These are phyloP conservation scores for Anoplolepis gracilipes DNA, from an alignment of 1,140 invertebrate genomes.

Conservation along the genomic window DNA sequence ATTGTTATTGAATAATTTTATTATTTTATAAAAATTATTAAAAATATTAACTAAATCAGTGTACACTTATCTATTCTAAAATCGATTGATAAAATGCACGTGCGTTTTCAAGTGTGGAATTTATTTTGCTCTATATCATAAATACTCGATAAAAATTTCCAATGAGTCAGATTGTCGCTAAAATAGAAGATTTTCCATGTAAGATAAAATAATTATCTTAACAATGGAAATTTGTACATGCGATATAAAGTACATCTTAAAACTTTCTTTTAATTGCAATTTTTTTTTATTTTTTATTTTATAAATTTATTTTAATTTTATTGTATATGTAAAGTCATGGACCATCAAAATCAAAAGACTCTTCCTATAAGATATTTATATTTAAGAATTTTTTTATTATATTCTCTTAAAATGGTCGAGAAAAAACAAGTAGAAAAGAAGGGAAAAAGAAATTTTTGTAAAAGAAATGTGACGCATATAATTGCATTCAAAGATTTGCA, in stretches of 20 bases:
- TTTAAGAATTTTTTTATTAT: too few species aligned
- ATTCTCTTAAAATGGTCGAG: too few species aligned
- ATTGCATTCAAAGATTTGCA: too few species aligned
- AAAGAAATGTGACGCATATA: too few species aligned
- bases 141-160: constrained; percentile 6
- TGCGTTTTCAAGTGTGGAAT: background rate
- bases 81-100: constrained; percentile 24
- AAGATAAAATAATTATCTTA: background rate
- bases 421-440: too few species aligned
- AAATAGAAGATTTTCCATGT: background rate
- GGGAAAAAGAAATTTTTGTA: too few species aligned
- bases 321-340: too few species aligned
- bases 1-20: background rate
- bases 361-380: too few species aligned
- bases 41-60: background rate
- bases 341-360: too few species aligned
- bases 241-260: too few species aligned
- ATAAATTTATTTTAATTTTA: too few species aligned
- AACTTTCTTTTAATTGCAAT: background rate
- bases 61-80: constrained; percentile 14
- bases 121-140: background rate
- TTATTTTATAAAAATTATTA: background rate
- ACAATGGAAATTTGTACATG: background rate
- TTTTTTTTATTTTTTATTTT: background rate
- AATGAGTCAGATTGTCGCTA: background rate